Evolutionary conservation across 2,797 vertebrate genomes (phyloP).

Genomic region (Catostomus latipinnis): DNA sequence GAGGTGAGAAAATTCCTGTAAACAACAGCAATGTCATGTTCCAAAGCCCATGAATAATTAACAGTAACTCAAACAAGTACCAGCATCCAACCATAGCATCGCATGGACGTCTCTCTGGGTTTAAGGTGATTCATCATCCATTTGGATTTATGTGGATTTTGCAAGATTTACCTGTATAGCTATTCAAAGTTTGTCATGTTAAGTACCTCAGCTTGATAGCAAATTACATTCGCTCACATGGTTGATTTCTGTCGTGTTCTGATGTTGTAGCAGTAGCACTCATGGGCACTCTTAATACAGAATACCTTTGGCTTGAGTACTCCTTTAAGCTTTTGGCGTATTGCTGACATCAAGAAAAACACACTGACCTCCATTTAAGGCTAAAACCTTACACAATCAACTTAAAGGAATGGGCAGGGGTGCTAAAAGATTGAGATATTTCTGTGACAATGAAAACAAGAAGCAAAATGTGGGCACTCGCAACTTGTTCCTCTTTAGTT

Average conservation of each 20-base stretch:
- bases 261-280: slow-evolving; percentile 26
- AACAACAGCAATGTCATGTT: slow-evolving; percentile 35
- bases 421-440: slow-evolving; percentile 4
- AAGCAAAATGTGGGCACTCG: slow-evolving; percentile 1
- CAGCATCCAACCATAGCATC: slow-evolving; percentile 24
- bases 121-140: slow-evolving; percentile 25
- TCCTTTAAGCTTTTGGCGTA: slow-evolving; percentile 5
- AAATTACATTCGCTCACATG: slow-evolving; percentile 40
- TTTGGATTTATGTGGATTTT: slow-evolving; percentile 30
- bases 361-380: slow-evolving; percentile 27
- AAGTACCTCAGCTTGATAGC: slow-evolving; percentile 22
- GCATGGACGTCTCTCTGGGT: slow-evolving; percentile 5
- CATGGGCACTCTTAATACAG: background rate
- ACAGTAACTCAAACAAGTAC: slow-evolving; percentile 33
- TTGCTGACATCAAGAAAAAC: slow-evolving; percentile 33
- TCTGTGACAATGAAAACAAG: slow-evolving; percentile 29
- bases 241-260: background rate
- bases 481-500: slow-evolving; percentile 37
- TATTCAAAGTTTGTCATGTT: slow-evolving; percentile 19
- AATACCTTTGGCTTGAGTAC: background rate
- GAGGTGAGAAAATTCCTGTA: slow-evolving; percentile 15
- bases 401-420: background rate
- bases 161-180: slow-evolving; percentile 11
- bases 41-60: slow-evolving; percentile 43
- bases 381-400: slow-evolving; percentile 16